Conservation (phyloP, 2,797 vertebrate species). For the Pseudomugil gertrudae region DNA sequence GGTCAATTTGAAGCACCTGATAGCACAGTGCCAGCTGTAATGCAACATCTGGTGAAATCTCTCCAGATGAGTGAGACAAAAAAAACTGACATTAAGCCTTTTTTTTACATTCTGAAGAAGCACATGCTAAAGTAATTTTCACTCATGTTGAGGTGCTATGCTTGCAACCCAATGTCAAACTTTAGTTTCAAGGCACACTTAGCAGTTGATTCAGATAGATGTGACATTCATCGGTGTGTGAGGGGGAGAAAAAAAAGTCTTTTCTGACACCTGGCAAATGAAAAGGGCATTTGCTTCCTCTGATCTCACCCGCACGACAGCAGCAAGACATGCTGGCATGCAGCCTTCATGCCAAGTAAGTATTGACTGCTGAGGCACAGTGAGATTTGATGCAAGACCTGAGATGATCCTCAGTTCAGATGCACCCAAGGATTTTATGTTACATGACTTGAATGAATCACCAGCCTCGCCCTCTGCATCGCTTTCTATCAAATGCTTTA, state of each 20-base stretch:
- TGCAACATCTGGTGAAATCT: constrained; percentile 72
- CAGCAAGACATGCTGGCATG: constrained; percentile 41
- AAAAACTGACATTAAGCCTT: constrained; percentile 19
- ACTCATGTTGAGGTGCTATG: constrained; percentile 9
- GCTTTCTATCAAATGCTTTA: constrained; percentile 6
- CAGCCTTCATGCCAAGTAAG: constrained; percentile 28
- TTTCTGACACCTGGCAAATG: constrained; percentile 53
- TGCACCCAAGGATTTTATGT: constrained; percentile 29
- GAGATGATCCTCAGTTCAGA: constrained; percentile 41
- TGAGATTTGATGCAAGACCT: constrained; percentile 44
- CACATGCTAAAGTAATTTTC: not conserved
- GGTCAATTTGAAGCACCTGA: constrained; percentile 77
- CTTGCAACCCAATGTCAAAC: constrained; percentile 14
- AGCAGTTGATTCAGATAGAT: constrained; percentile 31
- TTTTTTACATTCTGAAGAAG: not conserved
- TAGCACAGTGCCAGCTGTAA: constrained; percentile 71
- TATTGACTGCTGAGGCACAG: constrained; percentile 44
- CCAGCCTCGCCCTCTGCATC: constrained; percentile 16
- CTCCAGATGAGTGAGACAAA: constrained; percentile 16
- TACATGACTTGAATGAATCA: constrained; percentile 31
- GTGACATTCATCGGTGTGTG: constrained; percentile 23
- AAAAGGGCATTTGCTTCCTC: constrained; percentile 50
- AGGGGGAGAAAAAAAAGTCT: constrained; percentile 23
- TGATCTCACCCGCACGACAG: constrained; percentile 41
- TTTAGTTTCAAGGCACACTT: constrained; percentile 23